These are phyloP conservation scores for Aproaerema taeniolella DNA, from an alignment of 2,888 invertebrate genomes.

Conservation along the genomic window DNA sequence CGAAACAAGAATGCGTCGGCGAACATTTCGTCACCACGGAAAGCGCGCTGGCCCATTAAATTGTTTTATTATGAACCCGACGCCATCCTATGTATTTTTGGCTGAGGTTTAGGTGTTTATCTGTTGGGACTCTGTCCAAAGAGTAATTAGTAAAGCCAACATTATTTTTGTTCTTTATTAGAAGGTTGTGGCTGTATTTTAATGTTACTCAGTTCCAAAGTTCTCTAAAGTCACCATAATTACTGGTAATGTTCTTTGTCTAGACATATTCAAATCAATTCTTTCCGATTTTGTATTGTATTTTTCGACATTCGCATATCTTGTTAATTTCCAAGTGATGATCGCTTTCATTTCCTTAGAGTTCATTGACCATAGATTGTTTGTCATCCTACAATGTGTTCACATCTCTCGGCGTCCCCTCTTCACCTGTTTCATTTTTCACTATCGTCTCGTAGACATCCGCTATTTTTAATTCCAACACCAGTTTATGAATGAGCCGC, in stretches of 20 bases:
- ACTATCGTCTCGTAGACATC: constrained; percentile 48
- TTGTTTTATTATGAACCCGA: constrained; percentile 77
- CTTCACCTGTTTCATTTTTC: constrained; percentile 66
- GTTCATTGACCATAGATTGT: constrained; percentile 28
- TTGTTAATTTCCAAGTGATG: no score
- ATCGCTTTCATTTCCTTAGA: no score
- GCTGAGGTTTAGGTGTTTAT: constrained; percentile 75
- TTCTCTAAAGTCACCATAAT: no score
- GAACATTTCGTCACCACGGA: constrained; percentile 76
- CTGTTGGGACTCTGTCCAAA: constrained; percentile 74
- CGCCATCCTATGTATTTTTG: constrained; percentile 77
- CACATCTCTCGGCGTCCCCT: constrained; percentile 36
- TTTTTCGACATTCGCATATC: no score
- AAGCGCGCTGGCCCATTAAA: constrained; percentile 77
- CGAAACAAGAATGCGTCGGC: constrained; percentile 69
- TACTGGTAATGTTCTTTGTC: no score
- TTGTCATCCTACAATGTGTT: constrained; percentile 54
- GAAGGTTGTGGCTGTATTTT: no score
- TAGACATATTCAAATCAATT: no score
- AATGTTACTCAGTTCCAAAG: no score
- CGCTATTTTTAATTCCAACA: constrained; percentile 52
- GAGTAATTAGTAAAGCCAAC: constrained; percentile 69
- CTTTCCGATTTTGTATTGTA: no score
- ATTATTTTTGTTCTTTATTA: constrained; percentile 57
- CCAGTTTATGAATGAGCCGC: constrained; percentile 57